Evolutionary conservation across 2,797 vertebrate genomes (phyloP), one percentile per base, ranked within the genome.

Genomic region (Chromobotia macracanthus): DNA sequence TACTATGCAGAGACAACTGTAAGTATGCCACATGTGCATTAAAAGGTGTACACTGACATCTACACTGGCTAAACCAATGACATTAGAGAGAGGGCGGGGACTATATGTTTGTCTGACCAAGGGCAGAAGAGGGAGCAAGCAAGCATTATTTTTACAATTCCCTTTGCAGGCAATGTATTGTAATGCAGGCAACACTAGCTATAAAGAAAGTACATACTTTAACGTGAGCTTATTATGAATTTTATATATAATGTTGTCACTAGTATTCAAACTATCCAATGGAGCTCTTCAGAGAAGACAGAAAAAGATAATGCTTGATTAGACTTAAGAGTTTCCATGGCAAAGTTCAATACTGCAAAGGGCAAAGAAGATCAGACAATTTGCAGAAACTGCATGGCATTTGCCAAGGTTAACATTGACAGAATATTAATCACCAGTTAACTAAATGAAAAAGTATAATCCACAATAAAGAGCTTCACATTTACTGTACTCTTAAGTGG

Each of bases 381-480:
- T 80, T 77, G 66, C 80, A 80, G 71, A 84, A 87, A 82, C 79
- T 75, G 74, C 74, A 80, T 79, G 76, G 77, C 77, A 84, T 86
- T 84, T 82, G 76, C 77, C 83, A 88, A 87, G 84, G 85, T 87
- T 86, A 87, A 65, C 82, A 77, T 66, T 85, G 85, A 87, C 86
- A 86, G 85, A 81, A 76, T 82, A 89, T 87, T 83, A 86, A 89
- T 89, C 86, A 86, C 84, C 18, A 78, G 80, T 72, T 63, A 69
- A 77, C 80, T 80, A 87, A 87, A 86, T 87, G 75, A 85, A 85
- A 77, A 84, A 85, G 69, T 78, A 83, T 87, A 83, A 89, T 89
- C 84, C 64, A 80, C 80, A 84, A 82, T 85, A 84, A 84, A 85
- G 85, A 82, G 60, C 65, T 77, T 87, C 83, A 80, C 76, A 84